phyloP scores from a whole-genome alignment of 2,888 invertebrate genomes.

The Macropis europaea region DNA sequence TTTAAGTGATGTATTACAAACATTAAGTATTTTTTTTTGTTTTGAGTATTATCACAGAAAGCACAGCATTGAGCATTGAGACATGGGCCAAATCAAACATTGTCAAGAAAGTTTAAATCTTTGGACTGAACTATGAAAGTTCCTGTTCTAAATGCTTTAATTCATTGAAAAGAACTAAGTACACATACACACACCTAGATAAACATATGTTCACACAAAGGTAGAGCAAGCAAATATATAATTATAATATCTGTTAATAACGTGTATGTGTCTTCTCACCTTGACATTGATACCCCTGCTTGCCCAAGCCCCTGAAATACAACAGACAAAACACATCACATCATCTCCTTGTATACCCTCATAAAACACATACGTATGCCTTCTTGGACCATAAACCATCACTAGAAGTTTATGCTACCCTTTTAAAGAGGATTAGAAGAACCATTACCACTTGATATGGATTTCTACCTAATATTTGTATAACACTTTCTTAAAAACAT shows the following conservation, averaged over 20 bases:
- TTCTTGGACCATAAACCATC: constrained; percentile 76
- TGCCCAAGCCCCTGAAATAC: constrained; percentile 95
- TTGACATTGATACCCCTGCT: constrained; percentile 99
- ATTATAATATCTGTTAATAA: constrained; percentile 76
- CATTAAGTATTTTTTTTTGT: constrained; percentile 11
- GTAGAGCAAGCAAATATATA: constrained; percentile 73
- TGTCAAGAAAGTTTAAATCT: constrained; percentile 4
- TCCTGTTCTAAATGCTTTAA: constrained; percentile 27
- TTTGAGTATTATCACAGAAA: constrained; percentile 27
- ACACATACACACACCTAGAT: constrained; percentile 55
- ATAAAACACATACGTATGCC: constrained; percentile 74
- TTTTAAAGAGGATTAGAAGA: constrained; percentile 41
- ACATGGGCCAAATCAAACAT: constrained; percentile 29
- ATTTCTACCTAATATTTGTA: constrained; percentile 10
- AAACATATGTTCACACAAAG: constrained; percentile 59
- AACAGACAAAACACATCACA: constrained; percentile 80
- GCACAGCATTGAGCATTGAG: constrained; percentile 31
- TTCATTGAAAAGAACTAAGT: constrained; percentile 38
- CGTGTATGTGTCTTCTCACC: constrained; percentile 84
- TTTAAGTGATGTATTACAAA: constrained; percentile 23
- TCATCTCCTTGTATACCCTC: constrained; percentile 76
- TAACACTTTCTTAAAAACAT: constrained; percentile 10
- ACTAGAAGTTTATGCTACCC: constrained; percentile 59
- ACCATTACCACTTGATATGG: constrained; percentile 18
- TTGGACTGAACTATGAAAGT: constrained; percentile 21